Conservation (phyloP, 2,888 invertebrate genomes). For the Nomada hirtipes region DNA sequence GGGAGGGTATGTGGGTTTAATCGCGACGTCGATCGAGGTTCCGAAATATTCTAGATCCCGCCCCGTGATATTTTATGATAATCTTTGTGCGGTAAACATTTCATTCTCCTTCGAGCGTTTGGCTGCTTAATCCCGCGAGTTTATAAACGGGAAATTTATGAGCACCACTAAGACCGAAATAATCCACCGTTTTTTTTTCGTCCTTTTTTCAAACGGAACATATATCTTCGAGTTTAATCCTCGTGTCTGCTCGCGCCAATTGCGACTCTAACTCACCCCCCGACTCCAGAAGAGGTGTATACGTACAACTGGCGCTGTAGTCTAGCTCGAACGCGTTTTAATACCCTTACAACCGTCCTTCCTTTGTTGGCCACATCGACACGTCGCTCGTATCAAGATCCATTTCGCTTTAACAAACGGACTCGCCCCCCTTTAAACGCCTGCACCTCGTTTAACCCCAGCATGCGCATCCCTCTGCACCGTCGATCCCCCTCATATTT, state of each 20-base stretch:
- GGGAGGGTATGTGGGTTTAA: slow-evolving; percentile 16
- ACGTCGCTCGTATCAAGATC: slow-evolving; percentile 66
- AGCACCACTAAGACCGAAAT: neutral
- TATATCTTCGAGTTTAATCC: slow-evolving; percentile 34
- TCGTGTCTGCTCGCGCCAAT: slow-evolving; percentile 33
- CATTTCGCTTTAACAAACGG: slow-evolving; percentile 53
- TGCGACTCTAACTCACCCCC: slow-evolving; percentile 46
- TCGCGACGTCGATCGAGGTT: neutral
- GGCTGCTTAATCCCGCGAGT: too few species aligned
- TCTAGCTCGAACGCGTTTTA: slow-evolving; percentile 46
- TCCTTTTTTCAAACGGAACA: neutral
- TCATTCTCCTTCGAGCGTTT: neutral
- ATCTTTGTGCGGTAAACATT: neutral
- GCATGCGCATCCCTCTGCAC: slow-evolving; percentile 21
- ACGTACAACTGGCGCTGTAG: slow-evolving; percentile 26
- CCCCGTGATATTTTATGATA: neutral
- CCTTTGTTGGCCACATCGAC: slow-evolving; percentile 56
- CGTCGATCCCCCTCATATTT: slow-evolving; percentile 53
- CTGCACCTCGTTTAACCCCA: slow-evolving; percentile 37
- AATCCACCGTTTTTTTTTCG: neutral
- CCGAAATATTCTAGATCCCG: neutral
- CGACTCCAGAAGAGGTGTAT: neutral
- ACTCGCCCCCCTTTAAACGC: slow-evolving; percentile 53
- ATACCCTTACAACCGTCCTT: slow-evolving; percentile 41
- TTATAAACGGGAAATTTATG: neutral